Evolutionary conservation across 2,888 invertebrate genomes (phyloP).

Genomic region (Meta bourneti): DNA sequence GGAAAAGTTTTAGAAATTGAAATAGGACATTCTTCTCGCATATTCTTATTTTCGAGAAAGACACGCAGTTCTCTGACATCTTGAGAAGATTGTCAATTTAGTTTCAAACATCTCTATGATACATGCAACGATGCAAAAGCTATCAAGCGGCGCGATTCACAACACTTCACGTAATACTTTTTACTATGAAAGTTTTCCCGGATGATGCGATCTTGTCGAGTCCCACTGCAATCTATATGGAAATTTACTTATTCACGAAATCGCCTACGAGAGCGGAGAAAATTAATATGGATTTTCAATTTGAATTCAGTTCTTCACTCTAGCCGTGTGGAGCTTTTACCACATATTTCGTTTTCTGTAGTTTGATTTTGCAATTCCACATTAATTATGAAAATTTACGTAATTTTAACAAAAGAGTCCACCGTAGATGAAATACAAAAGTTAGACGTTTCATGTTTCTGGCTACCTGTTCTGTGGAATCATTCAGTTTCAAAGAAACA

Average conservation of each 20-base stretch:
- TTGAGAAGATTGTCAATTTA: background rate
- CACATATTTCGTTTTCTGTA: background rate
- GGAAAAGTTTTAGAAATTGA: too few relatives aligned
- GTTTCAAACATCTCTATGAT: background rate
- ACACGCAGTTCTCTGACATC: too few relatives aligned
- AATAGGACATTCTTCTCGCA: too few relatives aligned
- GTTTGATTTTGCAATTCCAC: background rate
- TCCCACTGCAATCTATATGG: background rate
- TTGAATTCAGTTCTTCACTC: background rate
- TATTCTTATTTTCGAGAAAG: too few relatives aligned
- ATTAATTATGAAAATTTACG: background rate
- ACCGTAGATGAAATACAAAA: too few relatives aligned
- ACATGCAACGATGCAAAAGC: background rate
- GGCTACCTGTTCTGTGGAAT: too few relatives aligned
- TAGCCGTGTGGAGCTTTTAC: background rate
- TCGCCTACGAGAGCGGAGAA: background rate
- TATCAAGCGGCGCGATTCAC: background rate
- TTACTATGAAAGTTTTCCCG: background rate
- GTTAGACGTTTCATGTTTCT: too few relatives aligned
- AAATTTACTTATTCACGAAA: background rate
- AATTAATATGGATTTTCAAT: constrained; percentile 1
- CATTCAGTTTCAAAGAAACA: too few relatives aligned
- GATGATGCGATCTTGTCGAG: background rate
- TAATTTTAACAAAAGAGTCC: background rate
- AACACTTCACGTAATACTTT: background rate